Conservation (phyloP, 2,888 invertebrate species). For the Colostygia pectinataria region DNA sequence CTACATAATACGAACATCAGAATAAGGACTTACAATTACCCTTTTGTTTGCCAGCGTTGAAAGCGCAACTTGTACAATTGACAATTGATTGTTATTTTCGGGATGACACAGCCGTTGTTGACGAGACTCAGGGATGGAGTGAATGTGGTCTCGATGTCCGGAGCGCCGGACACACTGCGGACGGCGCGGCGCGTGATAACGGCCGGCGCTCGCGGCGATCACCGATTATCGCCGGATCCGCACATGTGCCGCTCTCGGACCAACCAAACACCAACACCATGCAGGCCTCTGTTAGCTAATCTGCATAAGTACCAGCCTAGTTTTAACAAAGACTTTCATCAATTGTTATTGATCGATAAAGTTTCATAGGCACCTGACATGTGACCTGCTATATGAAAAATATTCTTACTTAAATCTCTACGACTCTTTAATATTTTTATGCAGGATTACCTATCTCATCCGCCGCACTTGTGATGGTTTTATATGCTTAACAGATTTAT, state of each 20-base stretch:
- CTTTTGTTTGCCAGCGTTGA: constrained; percentile 34
- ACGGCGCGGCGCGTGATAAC: constrained; percentile 68
- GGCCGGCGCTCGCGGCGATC: constrained; percentile 49
- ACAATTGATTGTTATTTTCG: constrained; percentile 38
- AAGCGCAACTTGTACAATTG: constrained; percentile 32
- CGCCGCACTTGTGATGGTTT: constrained; percentile 20
- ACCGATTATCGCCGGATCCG: constrained; percentile 69
- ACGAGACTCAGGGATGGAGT: constrained; percentile 62
- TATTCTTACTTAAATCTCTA: constrained; percentile 2
- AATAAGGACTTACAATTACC: constrained; percentile 28
- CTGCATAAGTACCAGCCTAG: constrained; percentile 12
- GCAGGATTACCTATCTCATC: neutral
- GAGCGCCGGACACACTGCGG: constrained; percentile 60
- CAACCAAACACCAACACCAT: constrained; percentile 28
- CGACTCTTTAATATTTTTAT: neutral
- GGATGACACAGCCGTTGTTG: constrained; percentile 60
- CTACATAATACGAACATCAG: constrained; percentile 5
- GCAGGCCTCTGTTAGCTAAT: constrained; percentile 15
- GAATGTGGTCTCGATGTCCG: constrained; percentile 52
- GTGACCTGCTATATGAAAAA: neutral
- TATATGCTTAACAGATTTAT: constrained; percentile 36
- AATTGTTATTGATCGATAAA: constrained; percentile 17
- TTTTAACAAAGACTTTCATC: constrained; percentile 29
- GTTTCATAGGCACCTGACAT: neutral
- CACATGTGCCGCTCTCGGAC: constrained; percentile 35